These are phyloP conservation scores for Tetraneura akinire DNA, from an alignment of 1,140 invertebrate species.

Conservation along the genomic window DNA sequence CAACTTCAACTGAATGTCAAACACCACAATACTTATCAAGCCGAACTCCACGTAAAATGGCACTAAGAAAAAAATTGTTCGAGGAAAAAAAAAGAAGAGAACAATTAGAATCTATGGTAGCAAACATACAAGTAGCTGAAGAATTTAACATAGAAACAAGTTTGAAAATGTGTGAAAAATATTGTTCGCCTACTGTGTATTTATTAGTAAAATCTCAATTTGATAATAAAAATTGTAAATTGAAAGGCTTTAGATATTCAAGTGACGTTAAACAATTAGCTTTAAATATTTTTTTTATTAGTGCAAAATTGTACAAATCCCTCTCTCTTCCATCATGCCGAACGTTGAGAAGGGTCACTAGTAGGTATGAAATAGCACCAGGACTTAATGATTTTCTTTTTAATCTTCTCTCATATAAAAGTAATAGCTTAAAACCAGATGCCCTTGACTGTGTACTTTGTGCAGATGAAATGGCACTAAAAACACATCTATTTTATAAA, in stretches of 20 bases:
- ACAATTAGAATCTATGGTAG: background rate
- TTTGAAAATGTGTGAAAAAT: slow-evolving; percentile 16
- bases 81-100: slow-evolving; percentile 7
- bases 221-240: background rate
- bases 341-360: slow-evolving; percentile 13
- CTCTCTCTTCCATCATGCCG: slow-evolving; percentile 2
- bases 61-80: slow-evolving; percentile 2
- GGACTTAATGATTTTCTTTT: too few relatives aligned
- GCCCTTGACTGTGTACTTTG: too few relatives aligned
- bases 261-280: slow-evolving; percentile 23
- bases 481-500: too few relatives aligned
- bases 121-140: background rate
- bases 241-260: slow-evolving; percentile 10
- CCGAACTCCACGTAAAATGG: background rate
- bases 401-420: too few relatives aligned
- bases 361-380: too few relatives aligned
- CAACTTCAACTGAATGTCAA: background rate
- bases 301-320: background rate
- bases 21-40: background rate
- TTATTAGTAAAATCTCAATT: slow-evolving; percentile 13
- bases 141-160: background rate
- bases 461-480: too few relatives aligned
- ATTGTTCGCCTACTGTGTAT: background rate
- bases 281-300: slow-evolving; percentile 14
- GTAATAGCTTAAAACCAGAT: too few relatives aligned